phyloP scores from a whole-genome alignment of 2,113 vertebrate genomes.

The Sorex fumeus region DNA sequence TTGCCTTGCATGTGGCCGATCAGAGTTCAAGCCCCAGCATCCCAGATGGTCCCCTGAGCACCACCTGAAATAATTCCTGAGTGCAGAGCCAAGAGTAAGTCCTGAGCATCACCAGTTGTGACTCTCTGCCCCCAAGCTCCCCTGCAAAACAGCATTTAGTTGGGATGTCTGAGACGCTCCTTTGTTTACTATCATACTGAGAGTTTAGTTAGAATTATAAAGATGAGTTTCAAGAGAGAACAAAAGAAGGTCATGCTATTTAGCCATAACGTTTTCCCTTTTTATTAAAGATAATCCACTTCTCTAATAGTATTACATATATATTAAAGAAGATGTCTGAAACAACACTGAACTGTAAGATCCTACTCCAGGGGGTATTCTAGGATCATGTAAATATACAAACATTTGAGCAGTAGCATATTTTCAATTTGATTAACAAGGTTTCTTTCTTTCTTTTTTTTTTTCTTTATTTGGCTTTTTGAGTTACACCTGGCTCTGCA shows the following conservation, averaged over 20 bases:
- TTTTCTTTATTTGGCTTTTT: too few species aligned
- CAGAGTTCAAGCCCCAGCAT: too few species aligned
- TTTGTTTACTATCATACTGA: constrained; percentile 24
- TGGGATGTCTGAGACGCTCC: constrained; percentile 51
- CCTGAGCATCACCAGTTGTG: too few species aligned
- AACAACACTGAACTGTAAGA: constrained; percentile 40
- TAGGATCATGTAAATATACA: background rate
- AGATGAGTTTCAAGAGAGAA: constrained; percentile 22
- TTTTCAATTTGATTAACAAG: constrained; percentile 45
- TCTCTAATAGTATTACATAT: constrained; percentile 33
- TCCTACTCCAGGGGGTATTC: constrained; percentile 25
- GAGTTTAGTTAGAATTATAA: constrained; percentile 34
- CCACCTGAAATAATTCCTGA: too few species aligned
- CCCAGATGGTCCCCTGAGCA: constrained; percentile 1
- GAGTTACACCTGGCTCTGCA: too few species aligned
- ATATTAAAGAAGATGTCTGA: constrained; percentile 15
- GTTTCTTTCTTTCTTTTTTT: too few species aligned
- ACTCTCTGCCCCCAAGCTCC: too few species aligned
- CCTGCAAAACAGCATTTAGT: constrained; percentile 4
- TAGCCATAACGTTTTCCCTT: background rate
- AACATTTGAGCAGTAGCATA: background rate
- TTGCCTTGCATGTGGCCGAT: too few species aligned
- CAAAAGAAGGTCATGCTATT: constrained; percentile 2
- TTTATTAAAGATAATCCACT: constrained; percentile 43
- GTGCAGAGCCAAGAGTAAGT: too few species aligned